Evolutionary conservation across 2,888 invertebrate species (phyloP).

Genomic region (Craniophora ligustri): DNA sequence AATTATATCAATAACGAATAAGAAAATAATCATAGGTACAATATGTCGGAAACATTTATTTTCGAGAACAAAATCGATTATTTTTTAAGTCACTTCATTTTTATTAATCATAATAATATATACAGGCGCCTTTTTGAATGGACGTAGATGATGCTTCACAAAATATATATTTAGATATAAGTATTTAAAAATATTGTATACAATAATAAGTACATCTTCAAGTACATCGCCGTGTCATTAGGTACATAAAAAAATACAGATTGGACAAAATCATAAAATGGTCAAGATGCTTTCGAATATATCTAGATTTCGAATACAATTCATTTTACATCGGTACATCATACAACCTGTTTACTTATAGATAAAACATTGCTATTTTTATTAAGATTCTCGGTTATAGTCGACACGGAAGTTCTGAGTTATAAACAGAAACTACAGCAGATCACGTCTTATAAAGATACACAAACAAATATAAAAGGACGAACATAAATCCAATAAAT

Average conservation of each 20-base stretch:
- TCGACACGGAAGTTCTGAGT: constrained; percentile 14
- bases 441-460: constrained; percentile 51
- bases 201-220: constrained; percentile 25
- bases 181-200: constrained; percentile 17
- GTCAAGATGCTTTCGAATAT: not conserved
- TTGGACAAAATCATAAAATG: constrained; percentile 11
- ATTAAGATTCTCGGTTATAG: constrained; percentile 15
- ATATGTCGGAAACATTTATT: constrained; percentile 61
- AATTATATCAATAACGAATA: constrained; percentile 43
- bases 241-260: not conserved
- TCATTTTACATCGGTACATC: no score
- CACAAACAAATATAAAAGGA: constrained; percentile 60
- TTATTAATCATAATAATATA: constrained; percentile 69
- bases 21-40: constrained; percentile 36
- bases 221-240: constrained; percentile 32
- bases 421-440: constrained; percentile 26
- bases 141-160: constrained; percentile 13
- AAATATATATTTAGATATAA: constrained; percentile 22
- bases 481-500: constrained; percentile 66
- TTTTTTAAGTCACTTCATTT: constrained; percentile 83
- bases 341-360: constrained; percentile 2
- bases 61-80: constrained; percentile 78
- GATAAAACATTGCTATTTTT: constrained; percentile 6
- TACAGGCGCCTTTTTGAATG: constrained; percentile 22
- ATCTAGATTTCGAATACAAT: no score